Percentiles rank a stretch among this genome's conserved stretches.
Conservation (phyloP, 2,113 vertebrate species). For the Phrynocephalus versicolor region DNA sequence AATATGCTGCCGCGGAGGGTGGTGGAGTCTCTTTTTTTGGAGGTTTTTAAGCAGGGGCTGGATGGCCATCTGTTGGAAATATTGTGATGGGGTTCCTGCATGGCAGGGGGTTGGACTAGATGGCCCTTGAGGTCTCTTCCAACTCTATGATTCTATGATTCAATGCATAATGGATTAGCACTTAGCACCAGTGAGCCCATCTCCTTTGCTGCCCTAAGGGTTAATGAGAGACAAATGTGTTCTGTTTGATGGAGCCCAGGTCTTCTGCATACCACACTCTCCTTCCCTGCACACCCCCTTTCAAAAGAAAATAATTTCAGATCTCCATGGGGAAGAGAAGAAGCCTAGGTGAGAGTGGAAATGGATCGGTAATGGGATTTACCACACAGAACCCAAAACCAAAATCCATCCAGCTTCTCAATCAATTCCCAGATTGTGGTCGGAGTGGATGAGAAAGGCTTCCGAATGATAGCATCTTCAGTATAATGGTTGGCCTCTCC, state of each 20-base stretch:
- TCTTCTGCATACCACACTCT: not conserved
- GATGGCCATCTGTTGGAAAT: too few relatives aligned
- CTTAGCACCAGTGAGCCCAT: not conserved
- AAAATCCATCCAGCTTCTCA: not conserved
- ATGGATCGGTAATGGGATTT: not conserved
- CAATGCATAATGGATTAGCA: constrained; percentile 2
- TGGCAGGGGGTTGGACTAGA: too few relatives aligned
- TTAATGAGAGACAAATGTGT: not conserved
- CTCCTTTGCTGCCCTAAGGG: not conserved
- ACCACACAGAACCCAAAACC: not conserved
- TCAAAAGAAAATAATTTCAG: not conserved
- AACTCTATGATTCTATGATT: too few relatives aligned
- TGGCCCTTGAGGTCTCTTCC: too few relatives aligned
- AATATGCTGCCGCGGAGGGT: too few relatives aligned
- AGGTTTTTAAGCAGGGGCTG: too few relatives aligned
- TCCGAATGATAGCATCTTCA: too few relatives aligned
- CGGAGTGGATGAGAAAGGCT: not conserved
- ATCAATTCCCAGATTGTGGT: not conserved
- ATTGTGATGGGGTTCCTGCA: too few relatives aligned
- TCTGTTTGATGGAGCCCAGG: not conserved
- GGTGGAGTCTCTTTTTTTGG: too few relatives aligned
- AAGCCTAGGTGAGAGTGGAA: not conserved
- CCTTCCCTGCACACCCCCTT: not conserved
- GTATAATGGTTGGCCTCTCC: too few relatives aligned
- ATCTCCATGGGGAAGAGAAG: not conserved